A percentile compares a stretch with the other conserved stretches of the same genome.
phyloP scores from a whole-genome alignment of 37 sponge, comb jelly and placozoan species.

The Haliclona indistincta region DNA sequence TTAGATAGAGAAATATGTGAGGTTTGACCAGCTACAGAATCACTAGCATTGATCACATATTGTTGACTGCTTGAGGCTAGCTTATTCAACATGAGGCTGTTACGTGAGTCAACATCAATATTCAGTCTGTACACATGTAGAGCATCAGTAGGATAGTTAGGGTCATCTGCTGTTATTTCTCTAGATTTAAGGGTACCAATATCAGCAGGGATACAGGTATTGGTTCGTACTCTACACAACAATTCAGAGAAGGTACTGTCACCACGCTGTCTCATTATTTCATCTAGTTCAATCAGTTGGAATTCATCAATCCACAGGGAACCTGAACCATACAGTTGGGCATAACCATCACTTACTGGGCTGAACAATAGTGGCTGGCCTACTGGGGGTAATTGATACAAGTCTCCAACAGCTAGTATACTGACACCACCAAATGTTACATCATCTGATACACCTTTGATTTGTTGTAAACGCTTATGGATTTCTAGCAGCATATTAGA shows the following conservation, averaged over 20 bases:
- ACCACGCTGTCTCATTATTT: slow-evolving; percentile 39
- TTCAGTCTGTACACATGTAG: slow-evolving; percentile 46
- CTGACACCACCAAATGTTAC: slow-evolving; percentile 22
- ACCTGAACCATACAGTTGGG: slow-evolving; percentile 38
- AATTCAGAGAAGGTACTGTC: slow-evolving; percentile 25
- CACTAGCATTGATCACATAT: slow-evolving; percentile 22
- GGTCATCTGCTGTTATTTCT: slow-evolving; percentile 1
- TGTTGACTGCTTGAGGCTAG: slow-evolving; percentile 14
- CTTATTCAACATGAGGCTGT: slow-evolving; percentile 17
- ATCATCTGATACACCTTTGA: slow-evolving; percentile 23
- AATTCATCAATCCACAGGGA: slow-evolving; percentile 44
- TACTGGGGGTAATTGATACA: slow-evolving; percentile 45
- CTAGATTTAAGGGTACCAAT: slow-evolving; percentile 16
- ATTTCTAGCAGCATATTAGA: slow-evolving; percentile 37
- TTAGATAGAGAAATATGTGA: neutral
- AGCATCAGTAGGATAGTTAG: slow-evolving; percentile 33
- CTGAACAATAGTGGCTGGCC: slow-evolving; percentile 15
- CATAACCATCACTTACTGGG: slow-evolving; percentile 12
- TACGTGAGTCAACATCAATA: slow-evolving; percentile 32
- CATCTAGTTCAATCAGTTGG: slow-evolving; percentile 30
- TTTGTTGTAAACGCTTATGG: slow-evolving; percentile 38
- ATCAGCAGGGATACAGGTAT: slow-evolving; percentile 18
- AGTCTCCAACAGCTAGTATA: slow-evolving; percentile 45
- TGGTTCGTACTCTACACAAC: slow-evolving; percentile 38
- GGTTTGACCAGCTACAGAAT: slow-evolving; percentile 42